Conservation (phyloP, 2,888 invertebrate species). For the Tipula confusa region DNA sequence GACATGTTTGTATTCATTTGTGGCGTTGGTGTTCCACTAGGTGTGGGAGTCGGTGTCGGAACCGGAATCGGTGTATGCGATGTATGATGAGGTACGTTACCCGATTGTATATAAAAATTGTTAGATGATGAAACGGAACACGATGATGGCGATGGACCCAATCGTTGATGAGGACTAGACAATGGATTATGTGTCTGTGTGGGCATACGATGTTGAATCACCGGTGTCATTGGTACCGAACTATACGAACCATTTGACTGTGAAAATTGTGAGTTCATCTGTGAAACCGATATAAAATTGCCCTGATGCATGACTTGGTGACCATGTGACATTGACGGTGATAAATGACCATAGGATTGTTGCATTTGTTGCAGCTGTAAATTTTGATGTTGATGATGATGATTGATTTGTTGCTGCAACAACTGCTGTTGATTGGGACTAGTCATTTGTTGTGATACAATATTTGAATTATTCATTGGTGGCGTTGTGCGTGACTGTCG, state of each 20-base stretch:
- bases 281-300: constrained; percentile 53
- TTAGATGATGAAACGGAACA: constrained; percentile 57
- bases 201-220: constrained; percentile 59
- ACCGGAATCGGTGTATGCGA: constrained; percentile 52
- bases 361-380: constrained; percentile 45
- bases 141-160: constrained; percentile 53
- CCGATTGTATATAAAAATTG: constrained; percentile 60
- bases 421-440: constrained; percentile 43
- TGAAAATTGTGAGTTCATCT: constrained; percentile 55
- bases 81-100: constrained; percentile 49
- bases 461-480: constrained; percentile 45
- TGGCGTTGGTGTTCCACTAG: constrained; percentile 49
- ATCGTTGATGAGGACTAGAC: constrained; percentile 52
- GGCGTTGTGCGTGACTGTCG: constrained; percentile 44
- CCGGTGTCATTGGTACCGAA: constrained; percentile 63
- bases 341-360: constrained; percentile 41
- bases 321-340: constrained; percentile 40
- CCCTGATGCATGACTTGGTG: constrained; percentile 50
- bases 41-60: constrained; percentile 46
- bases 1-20: constrained; percentile 40
- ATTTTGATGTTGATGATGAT: constrained; percentile 42
- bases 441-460: constrained; percentile 41
- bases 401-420: constrained; percentile 39
- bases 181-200: constrained; percentile 45
- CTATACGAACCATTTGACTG: constrained; percentile 58